Percentiles rank a stretch among this genome's conserved stretches.
Evolutionary conservation across 2,797 vertebrate species (phyloP).

Genomic region (Sylvilagus floridanus): DNA sequence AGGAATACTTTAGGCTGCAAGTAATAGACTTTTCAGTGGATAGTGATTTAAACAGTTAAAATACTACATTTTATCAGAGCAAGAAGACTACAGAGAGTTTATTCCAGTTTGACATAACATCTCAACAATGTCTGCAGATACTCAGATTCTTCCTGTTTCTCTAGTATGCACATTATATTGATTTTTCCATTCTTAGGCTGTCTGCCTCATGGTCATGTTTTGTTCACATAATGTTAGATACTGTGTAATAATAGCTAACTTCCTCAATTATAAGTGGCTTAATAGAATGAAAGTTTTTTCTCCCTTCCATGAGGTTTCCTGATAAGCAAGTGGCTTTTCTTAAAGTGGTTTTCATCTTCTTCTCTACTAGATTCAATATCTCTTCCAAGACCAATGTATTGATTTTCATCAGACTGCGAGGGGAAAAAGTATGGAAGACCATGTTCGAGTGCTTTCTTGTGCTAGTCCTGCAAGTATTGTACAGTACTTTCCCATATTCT

Average conservation of each 20-base stretch:
- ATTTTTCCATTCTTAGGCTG: not conserved
- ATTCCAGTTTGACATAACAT: not conserved
- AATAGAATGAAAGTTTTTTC: not conserved
- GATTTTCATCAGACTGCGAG: not conserved
- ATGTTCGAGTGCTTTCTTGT: not conserved
- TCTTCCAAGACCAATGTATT: not conserved
- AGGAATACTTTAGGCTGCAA: constrained; percentile 26
- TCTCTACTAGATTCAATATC: not conserved
- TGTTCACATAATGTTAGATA: not conserved
- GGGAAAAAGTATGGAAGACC: not conserved
- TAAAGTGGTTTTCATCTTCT: constrained; percentile 6
- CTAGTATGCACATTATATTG: not conserved
- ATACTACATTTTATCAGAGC: not conserved
- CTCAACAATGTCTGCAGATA: not conserved
- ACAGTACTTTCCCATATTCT: not conserved
- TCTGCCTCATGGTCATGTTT: not conserved
- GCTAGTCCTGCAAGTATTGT: not conserved
- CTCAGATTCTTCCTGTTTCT: not conserved
- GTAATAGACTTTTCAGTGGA: not conserved
- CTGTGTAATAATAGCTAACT: not conserved
- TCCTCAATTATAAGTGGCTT: not conserved
- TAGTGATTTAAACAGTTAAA: not conserved
- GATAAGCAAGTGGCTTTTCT: constrained; percentile 5
- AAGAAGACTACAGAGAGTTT: not conserved
- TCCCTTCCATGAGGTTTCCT: not conserved